These are phyloP conservation scores for Myrmophylax atrothorax DNA, from an alignment of 2,113 vertebrate genomes.

Conservation along the genomic window DNA sequence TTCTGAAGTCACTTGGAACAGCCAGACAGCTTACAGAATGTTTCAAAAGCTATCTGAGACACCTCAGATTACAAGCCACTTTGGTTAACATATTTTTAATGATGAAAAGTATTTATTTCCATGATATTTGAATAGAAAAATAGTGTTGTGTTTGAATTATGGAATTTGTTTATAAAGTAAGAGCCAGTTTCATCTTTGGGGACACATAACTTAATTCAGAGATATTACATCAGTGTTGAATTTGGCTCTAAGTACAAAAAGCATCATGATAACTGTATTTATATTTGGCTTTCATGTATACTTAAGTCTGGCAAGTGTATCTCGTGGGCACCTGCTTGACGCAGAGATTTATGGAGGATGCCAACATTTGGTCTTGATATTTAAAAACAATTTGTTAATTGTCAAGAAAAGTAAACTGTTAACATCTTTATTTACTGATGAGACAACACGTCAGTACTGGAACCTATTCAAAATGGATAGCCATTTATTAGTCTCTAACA, in stretches of 20 bases:
- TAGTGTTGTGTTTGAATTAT: background rate
- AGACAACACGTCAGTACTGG: slow-evolving; percentile 50
- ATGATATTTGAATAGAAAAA: background rate
- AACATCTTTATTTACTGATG: slow-evolving; percentile 75
- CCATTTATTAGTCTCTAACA: slow-evolving; percentile 44
- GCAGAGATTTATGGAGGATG: slow-evolving; percentile 62
- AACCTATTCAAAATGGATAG: slow-evolving; percentile 65
- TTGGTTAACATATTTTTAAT: background rate
- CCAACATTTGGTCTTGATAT: slow-evolving; percentile 72
- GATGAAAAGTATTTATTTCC: background rate
- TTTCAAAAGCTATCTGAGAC: background rate
- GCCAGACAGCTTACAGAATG: background rate
- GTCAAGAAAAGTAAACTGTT: slow-evolving; percentile 72
- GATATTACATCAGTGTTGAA: background rate
- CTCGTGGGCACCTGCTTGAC: slow-evolving; percentile 70
- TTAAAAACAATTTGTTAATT: slow-evolving; percentile 74
- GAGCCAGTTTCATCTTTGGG: background rate
- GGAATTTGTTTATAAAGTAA: background rate
- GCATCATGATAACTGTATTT: slow-evolving; percentile 12
- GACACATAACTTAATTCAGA: background rate
- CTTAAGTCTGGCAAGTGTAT: slow-evolving; percentile 66
- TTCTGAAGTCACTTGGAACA: background rate
- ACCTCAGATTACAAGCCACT: background rate
- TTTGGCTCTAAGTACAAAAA: slow-evolving; percentile 45
- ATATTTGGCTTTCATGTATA: slow-evolving; percentile 67